Conservation (phyloP, 2,888 invertebrate species). For the Aphidius colemani region DNA sequence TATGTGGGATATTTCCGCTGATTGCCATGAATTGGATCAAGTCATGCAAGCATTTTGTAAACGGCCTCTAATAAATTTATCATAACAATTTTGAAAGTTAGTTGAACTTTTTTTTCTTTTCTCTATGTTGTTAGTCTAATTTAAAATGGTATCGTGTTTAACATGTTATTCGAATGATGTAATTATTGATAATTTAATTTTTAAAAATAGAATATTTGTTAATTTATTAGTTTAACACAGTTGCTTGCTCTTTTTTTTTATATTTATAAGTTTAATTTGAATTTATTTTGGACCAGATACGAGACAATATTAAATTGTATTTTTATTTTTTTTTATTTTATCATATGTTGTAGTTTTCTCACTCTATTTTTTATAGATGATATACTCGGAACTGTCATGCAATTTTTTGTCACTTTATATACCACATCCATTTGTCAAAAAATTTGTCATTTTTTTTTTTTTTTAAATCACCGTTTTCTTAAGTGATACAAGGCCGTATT, state of each 20-base stretch:
- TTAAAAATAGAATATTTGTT: too few relatives aligned
- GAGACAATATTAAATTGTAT: not conserved
- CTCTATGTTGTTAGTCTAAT: too few relatives aligned
- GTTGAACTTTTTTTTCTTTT: too few relatives aligned
- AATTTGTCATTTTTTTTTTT: slow-evolving; percentile 16
- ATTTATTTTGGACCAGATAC: not conserved
- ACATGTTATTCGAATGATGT: too few relatives aligned
- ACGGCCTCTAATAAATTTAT: slow-evolving; percentile 42
- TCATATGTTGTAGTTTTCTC: slow-evolving; percentile 12
- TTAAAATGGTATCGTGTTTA: too few relatives aligned
- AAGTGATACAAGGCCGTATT: slow-evolving; percentile 18
- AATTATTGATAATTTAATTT: too few relatives aligned
- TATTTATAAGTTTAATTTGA: too few relatives aligned
- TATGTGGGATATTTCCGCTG: slow-evolving; percentile 40
- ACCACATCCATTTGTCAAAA: slow-evolving; percentile 18
- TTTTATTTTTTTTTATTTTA: not conserved
- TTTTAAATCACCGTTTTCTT: slow-evolving; percentile 6
- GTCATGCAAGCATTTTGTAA: slow-evolving; percentile 44
- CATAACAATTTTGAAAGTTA: slow-evolving; percentile 21
- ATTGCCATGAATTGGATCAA: slow-evolving; percentile 47
- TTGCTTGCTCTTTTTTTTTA: too few relatives aligned
- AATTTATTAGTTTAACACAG: too few relatives aligned
- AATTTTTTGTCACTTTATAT: slow-evolving; percentile 17
- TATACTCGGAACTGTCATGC: slow-evolving; percentile 30
- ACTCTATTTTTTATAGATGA: slow-evolving; percentile 6